A percentile compares a stretch with the other conserved stretches of the same genome.
These are phyloP conservation scores for Aspidiotus rigidus DNA, from an alignment of 2,888 invertebrate genomes.

Conservation along the genomic window DNA sequence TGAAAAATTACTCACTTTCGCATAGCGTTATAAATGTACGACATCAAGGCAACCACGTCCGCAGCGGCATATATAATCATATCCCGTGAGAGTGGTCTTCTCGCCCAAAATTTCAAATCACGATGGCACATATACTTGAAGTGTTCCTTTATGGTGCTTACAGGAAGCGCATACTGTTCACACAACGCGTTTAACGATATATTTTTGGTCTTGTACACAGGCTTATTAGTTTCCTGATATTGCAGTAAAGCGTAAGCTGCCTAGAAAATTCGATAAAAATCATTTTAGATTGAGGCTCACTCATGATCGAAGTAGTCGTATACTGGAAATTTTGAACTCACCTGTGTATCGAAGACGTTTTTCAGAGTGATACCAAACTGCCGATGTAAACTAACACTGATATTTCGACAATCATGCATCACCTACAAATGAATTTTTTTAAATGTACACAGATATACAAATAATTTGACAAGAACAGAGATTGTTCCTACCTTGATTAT, in stretches of 20 bases:
- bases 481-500: constrained; percentile 61
- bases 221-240: constrained; percentile 77
- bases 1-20: constrained; percentile 45
- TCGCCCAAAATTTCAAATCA: constrained; percentile 76
- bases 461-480: neutral
- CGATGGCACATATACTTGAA: constrained; percentile 73
- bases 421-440: constrained; percentile 49
- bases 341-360: constrained; percentile 85
- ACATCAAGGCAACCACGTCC: constrained; percentile 76
- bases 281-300: neutral
- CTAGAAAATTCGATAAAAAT: constrained; percentile 41
- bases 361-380: constrained; percentile 75
- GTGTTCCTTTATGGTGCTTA: constrained; percentile 85
- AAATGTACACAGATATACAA: neutral
- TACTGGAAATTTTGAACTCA: constrained; percentile 40
- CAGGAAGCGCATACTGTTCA: constrained; percentile 75
- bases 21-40: constrained; percentile 68
- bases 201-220: constrained; percentile 90
- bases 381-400: constrained; percentile 74
- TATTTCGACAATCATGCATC: constrained; percentile 86
- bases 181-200: constrained; percentile 85
- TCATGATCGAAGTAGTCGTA: neutral
- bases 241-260: constrained; percentile 86
- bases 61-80: constrained; percentile 87
- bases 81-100: constrained; percentile 76